phyloP scores from a whole-genome alignment of 2,888 invertebrate species.

The Colletes collaris region DNA sequence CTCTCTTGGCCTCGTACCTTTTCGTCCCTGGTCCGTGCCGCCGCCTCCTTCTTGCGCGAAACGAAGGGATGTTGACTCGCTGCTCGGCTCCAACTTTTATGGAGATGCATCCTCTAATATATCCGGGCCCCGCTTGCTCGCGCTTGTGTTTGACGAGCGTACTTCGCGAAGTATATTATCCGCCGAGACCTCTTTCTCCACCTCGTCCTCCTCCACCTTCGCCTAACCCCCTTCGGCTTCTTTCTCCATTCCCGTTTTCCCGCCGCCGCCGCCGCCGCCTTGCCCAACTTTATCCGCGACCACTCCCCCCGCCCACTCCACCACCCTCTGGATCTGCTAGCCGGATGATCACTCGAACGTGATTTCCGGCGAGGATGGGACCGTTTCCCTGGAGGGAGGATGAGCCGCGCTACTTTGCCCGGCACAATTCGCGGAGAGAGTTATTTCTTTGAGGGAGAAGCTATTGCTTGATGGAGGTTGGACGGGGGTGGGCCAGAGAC shows the following conservation, averaged over 20 bases:
- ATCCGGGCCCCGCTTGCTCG: slow-evolving; percentile 81
- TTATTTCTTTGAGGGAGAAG: slow-evolving; percentile 39
- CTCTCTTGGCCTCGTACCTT: slow-evolving; percentile 12
- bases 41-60: slow-evolving; percentile 58
- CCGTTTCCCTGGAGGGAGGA: slow-evolving; percentile 17
- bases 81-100: slow-evolving; percentile 82
- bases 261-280: slow-evolving; percentile 5
- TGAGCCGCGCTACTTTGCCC: slow-evolving; percentile 40
- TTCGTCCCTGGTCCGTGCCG: slow-evolving; percentile 22
- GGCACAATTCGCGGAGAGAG: slow-evolving; percentile 21
- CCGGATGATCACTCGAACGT: slow-evolving; percentile 80
- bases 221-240: slow-evolving; percentile 1
- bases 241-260: not conserved
- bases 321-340: slow-evolving; percentile 35
- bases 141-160: slow-evolving; percentile 83
- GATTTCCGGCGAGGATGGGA: slow-evolving; percentile 66
- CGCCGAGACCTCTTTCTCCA: slow-evolving; percentile 70
- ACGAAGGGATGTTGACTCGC: slow-evolving; percentile 78
- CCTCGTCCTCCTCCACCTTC: slow-evolving; percentile 47
- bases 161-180: slow-evolving; percentile 81
- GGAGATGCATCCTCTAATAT: slow-evolving; percentile 83
- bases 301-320: slow-evolving; percentile 24
- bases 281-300: slow-evolving; percentile 36
- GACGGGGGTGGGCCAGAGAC: not conserved
- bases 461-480: slow-evolving; percentile 12